Evolutionary conservation across 2,888 invertebrate genomes (phyloP), one percentile per base, ranked within the genome.

Genomic region (Slavum lentiscoides): DNA sequence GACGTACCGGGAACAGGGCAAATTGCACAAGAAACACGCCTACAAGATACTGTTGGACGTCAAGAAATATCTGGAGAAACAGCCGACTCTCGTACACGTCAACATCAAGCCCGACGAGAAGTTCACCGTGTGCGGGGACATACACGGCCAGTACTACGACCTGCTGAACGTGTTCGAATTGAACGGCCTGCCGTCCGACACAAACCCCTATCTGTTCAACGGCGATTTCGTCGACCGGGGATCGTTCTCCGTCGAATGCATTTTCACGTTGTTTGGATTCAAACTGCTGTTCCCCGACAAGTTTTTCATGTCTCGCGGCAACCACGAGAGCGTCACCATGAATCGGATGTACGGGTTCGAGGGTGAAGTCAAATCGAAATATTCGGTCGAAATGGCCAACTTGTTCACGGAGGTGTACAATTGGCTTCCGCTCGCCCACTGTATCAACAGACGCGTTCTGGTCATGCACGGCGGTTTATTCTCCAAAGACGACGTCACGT

Each of bases 311-410:
- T 95, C 98, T 0, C 90, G 99, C 91, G 99, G 97, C n/a, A 99
- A 99, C 88, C 98, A 99, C 86, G 98, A 99, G 87, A 97, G 97
- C 84, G 91, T 93, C 68, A 96, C 94, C 82, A 99, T 99, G 98
- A 99, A 99, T 88, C 95, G 97, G 88, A 97, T 99, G 95, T 99
- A 99, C 87, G 99, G 99, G 1, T 99, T 99, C 89, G 95, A 97
- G 83, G 99, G 98, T 1, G 99, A 99, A 88, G 98, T 99, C 0
- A 95, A 95, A 85, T 92, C 95, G 9, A 99, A 99, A 88, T 99
- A 97, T 87, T 93, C 94, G 1, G 89, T 91, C 30, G 93, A 96
- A 87, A 98, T 99, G 98, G 94, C 96, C 0, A 95, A 97, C 83
- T 90, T 98, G 70, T 99, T 99, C 89, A 98, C 98, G 1, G 98